A percentile compares a stretch with the other conserved stretches of the same genome.
These are phyloP conservation scores for Mythimna pallens DNA, from an alignment of 2,888 invertebrate species.

Conservation along the genomic window DNA sequence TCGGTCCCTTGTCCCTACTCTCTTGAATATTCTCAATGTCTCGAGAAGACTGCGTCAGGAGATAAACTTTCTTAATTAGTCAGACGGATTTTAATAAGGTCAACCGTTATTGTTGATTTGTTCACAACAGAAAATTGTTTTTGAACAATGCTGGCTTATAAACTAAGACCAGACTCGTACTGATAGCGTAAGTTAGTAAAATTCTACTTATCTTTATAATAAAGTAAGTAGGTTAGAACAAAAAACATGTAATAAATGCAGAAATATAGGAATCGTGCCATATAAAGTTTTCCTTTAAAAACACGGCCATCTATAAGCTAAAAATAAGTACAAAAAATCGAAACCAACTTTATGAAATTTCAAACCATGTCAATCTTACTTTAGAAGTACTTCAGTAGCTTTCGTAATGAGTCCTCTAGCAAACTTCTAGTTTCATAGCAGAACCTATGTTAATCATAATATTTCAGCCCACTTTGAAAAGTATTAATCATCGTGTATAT, in stretches of 20 bases:
- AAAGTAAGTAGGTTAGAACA: slow-evolving; percentile 1
- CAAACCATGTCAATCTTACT: slow-evolving; percentile 38
- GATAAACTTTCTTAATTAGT: slow-evolving; percentile 61
- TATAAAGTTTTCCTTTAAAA: slow-evolving; percentile 15
- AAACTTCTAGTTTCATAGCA: slow-evolving; percentile 31
- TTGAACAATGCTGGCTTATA: slow-evolving; percentile 23
- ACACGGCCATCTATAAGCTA: not conserved
- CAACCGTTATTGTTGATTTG: slow-evolving; percentile 52
- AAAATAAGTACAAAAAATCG: slow-evolving; percentile 28
- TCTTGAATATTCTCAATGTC: slow-evolving; percentile 63
- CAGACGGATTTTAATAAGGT: slow-evolving; percentile 56
- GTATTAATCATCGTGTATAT: slow-evolving; percentile 14
- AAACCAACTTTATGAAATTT: slow-evolving; percentile 51
- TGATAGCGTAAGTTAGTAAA: slow-evolving; percentile 8
- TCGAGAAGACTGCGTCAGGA: slow-evolving; percentile 62
- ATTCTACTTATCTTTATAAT: not conserved
- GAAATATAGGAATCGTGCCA: not conserved
- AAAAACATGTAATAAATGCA: not conserved
- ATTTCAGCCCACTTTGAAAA: slow-evolving; percentile 7
- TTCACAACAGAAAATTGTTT: slow-evolving; percentile 31
- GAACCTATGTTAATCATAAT: slow-evolving; percentile 21
- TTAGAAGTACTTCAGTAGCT: slow-evolving; percentile 39
- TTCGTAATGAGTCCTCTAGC: slow-evolving; percentile 26
- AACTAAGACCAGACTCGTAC: slow-evolving; percentile 1
- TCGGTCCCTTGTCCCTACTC: slow-evolving; percentile 56